Evolutionary conservation across 2,797 vertebrate genomes (phyloP).

Genomic region (Pangasius krempfi): DNA sequence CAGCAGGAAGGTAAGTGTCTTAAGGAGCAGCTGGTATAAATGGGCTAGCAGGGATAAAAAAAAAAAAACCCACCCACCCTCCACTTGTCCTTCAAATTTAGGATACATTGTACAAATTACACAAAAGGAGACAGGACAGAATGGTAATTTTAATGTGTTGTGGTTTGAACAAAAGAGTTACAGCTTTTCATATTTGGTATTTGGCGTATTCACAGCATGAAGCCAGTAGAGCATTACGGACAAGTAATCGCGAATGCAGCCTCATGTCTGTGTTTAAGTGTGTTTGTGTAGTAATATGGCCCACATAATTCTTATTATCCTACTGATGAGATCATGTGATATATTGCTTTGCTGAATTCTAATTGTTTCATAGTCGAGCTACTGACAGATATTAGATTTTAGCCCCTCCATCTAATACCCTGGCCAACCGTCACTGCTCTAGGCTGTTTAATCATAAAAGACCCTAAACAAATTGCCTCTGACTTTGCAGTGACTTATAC

Average conservation of each 20-base stretch:
- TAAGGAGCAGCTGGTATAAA: background rate
- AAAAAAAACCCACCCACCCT: fast-evolving
- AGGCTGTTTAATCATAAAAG: background rate
- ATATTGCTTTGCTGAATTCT: background rate
- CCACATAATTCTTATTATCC: background rate
- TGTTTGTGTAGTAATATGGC: background rate
- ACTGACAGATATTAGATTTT: background rate
- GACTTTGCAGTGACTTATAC: constrained; percentile 85
- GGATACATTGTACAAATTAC: background rate
- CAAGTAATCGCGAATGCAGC: background rate
- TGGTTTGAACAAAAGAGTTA: background rate
- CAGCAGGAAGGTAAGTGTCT: constrained; percentile 81
- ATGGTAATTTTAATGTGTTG: background rate
- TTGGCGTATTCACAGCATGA: background rate
- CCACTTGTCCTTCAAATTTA: background rate
- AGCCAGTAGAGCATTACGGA: background rate
- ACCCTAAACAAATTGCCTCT: background rate
- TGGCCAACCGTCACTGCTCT: background rate
- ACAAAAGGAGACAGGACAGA: background rate
- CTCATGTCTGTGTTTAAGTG: background rate
- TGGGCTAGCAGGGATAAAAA: background rate
- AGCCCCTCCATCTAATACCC: background rate
- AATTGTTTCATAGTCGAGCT: background rate
- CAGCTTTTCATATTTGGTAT: background rate
- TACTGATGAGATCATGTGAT: background rate